Evolutionary conservation across 2,797 vertebrate species (phyloP).

Genomic region (Falco naumanni): DNA sequence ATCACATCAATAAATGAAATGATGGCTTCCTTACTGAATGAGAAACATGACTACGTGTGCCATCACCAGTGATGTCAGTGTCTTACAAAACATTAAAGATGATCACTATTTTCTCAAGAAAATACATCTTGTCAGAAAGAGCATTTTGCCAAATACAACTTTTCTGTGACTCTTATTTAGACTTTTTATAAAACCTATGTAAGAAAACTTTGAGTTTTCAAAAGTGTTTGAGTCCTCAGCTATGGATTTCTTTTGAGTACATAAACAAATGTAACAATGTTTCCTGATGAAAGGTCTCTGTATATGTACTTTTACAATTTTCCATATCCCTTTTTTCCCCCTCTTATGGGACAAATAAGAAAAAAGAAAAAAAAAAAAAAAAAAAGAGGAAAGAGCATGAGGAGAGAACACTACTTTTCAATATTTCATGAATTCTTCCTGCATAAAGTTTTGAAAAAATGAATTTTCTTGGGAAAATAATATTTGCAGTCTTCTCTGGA

Average conservation of each 20-base stretch:
- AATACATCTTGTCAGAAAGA: not conserved
- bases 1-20: not conserved
- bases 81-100: not conserved
- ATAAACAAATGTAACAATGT: not conserved
- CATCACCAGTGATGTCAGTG: not conserved
- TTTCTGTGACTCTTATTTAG: not conserved
- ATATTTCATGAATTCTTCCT: not conserved
- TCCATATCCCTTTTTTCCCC: not conserved
- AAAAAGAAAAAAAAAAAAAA: not conserved
- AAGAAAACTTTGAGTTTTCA: not conserved
- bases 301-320: not conserved
- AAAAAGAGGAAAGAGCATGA: not conserved
- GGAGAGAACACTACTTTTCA: not conserved
- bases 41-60: not conserved
- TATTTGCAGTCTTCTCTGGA: not conserved
- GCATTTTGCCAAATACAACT: not conserved
- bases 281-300: not conserved
- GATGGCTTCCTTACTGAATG: not conserved
- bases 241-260: not conserved
- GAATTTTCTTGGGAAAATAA: not conserved
- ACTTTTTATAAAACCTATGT: not conserved
- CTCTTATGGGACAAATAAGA: not conserved
- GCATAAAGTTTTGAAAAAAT: not conserved
- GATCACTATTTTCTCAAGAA: not conserved
- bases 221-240: not conserved